Evolutionary conservation across 2,113 vertebrate genomes (phyloP).

Genomic region (Centropristis striata): DNA sequence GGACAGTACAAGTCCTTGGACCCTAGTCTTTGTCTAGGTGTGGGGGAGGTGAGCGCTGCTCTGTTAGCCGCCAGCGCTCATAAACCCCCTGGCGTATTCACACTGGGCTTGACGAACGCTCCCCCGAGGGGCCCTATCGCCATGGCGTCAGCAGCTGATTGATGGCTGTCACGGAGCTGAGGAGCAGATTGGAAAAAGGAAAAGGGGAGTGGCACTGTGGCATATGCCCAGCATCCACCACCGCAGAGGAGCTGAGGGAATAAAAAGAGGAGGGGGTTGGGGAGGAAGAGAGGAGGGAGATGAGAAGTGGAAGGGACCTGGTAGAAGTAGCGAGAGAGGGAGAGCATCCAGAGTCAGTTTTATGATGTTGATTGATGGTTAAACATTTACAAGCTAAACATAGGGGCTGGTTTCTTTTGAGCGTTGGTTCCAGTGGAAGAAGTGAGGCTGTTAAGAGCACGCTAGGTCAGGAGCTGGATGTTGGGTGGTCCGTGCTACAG

Average conservation of each 20-base stretch:
- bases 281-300: conserved; percentile 57
- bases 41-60: conserved; percentile 78
- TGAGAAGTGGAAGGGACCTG: conserved; percentile 59
- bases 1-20: conserved; percentile 82
- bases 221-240: conserved; percentile 87
- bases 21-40: conserved; percentile 84
- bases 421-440: conserved; percentile 67
- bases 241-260: conserved; percentile 49
- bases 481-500: conserved; percentile 71
- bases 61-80: conserved; percentile 83
- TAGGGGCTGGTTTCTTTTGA: conserved; percentile 60
- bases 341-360: conserved; percentile 65
- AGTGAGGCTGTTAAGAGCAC: conserved; percentile 58
- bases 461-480: conserved; percentile 32
- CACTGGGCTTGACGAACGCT: conserved; percentile 88
- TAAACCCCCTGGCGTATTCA: conserved; percentile 87
- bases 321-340: conserved; percentile 41
- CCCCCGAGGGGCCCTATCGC: conserved; percentile 88
- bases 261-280: conserved; percentile 48
- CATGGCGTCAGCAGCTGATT: conserved; percentile 89
- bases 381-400: conserved; percentile 85
- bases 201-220: conserved; percentile 88
- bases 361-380: conserved; percentile 84
- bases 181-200: conserved; percentile 88
- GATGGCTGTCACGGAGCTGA: conserved; percentile 92